A percentile compares a stretch with the other conserved stretches of the same genome.
These are phyloP conservation scores for Anolis apletophallus DNA, from an alignment of 2,797 vertebrate genomes.

Conservation along the genomic window DNA sequence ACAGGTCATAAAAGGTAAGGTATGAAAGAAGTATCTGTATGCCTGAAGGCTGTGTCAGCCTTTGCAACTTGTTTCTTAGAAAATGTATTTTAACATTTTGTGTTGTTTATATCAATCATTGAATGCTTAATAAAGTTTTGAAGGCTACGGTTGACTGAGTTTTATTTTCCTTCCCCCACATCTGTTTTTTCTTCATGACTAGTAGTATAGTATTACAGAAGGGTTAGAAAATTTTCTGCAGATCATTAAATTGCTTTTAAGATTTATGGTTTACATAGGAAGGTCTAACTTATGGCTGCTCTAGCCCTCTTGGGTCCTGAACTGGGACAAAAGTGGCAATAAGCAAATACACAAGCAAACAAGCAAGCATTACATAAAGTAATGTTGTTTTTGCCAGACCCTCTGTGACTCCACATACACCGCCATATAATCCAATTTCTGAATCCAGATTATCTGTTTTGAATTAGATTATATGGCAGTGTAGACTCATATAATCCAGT, in stretches of 20 bases:
- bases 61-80: background rate
- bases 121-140: background rate
- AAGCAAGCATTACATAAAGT: background rate
- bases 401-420: background rate
- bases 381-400: background rate
- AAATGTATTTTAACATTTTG: background rate
- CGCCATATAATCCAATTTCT: too few species aligned
- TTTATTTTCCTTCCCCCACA: background rate
- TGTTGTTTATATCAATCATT: background rate
- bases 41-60: background rate
- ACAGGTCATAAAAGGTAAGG: constrained; percentile 71
- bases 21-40: constrained; percentile 38
- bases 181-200: background rate
- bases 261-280: background rate
- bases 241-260: background rate
- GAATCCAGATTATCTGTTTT: too few species aligned
- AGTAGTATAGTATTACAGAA: background rate
- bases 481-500: too few species aligned
- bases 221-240: background rate
- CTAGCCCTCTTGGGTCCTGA: too few species aligned
- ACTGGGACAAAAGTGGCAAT: too few species aligned
- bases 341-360: too few species aligned
- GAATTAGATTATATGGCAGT: too few species aligned
- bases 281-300: background rate
- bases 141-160: background rate